Conservation (phyloP, 2,797 vertebrate genomes). For the Amazona finschi region DNA sequence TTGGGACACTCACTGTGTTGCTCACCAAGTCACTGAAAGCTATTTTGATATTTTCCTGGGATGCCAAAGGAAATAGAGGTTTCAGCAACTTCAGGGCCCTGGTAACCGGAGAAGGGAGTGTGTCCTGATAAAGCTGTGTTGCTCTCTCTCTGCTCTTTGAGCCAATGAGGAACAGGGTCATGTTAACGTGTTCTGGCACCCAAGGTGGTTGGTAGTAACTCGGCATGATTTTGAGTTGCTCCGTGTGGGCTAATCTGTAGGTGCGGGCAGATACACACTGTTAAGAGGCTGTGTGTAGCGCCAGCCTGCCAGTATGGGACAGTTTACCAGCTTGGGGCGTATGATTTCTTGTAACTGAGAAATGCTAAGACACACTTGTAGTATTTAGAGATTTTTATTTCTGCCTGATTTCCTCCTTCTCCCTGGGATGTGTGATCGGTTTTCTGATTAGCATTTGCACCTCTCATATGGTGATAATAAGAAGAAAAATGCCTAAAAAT, state of each 20-base stretch:
- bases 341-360: background rate
- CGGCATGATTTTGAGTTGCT: background rate
- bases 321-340: background rate
- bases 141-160: background rate
- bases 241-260: background rate
- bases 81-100: background rate
- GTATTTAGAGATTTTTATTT: background rate
- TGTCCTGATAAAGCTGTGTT: background rate
- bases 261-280: background rate
- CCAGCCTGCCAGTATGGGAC: background rate
- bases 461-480: fast-evolving
- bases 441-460: background rate
- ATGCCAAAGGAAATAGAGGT: background rate
- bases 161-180: background rate
- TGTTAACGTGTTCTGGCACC: background rate
- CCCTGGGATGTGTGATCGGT: background rate
- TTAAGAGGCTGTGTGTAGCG: fast-evolving
- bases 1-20: background rate
- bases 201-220: background rate
- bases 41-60: background rate
- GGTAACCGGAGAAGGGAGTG: background rate
- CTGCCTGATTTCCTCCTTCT: background rate
- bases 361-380: background rate
- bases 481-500: background rate
- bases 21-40: background rate